A percentile compares a stretch with the other conserved stretches of the same genome.
phyloP scores from a whole-genome alignment of 2,113 vertebrate genomes.

The Ornithorhynchus anatinus region DNA sequence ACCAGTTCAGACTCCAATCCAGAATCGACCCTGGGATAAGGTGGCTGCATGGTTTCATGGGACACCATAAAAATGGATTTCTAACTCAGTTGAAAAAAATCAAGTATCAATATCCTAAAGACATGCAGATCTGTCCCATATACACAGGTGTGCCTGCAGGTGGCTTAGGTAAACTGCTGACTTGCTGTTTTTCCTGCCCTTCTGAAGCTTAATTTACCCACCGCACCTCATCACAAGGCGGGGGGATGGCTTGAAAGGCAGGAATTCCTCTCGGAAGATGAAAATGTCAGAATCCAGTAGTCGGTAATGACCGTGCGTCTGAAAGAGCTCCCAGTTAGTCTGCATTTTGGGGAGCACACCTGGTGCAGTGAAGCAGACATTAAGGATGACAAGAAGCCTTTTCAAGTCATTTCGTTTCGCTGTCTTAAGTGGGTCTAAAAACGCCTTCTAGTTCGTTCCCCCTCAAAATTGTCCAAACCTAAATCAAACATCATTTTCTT shows the following conservation, averaged over 20 bases:
- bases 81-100: neutral
- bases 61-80: neutral
- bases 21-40: neutral
- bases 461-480: conserved; percentile 30
- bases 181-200: neutral
- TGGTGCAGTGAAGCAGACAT: conserved; percentile 4
- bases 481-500: conserved; percentile 56
- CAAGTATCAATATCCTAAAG: neutral
- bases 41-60: neutral
- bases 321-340: conserved; percentile 9
- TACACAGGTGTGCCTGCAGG: neutral
- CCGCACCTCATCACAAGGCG: neutral
- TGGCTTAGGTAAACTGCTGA: neutral
- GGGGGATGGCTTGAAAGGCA: neutral
- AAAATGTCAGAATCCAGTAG: conserved; percentile 8
- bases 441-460: conserved; percentile 10
- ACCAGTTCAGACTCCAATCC: neutral
- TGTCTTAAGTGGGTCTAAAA: conserved; percentile 14
- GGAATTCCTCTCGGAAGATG: neutral
- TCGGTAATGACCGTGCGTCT: neutral
- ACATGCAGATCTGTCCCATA: neutral
- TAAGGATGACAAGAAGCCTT: conserved; percentile 18
- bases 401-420: conserved; percentile 29
- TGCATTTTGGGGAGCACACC: conserved; percentile 18
- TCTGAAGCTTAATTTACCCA: neutral